Evolutionary conservation across 2,888 invertebrate species (phyloP).

Genomic region (Siphlonurus alternatus): DNA sequence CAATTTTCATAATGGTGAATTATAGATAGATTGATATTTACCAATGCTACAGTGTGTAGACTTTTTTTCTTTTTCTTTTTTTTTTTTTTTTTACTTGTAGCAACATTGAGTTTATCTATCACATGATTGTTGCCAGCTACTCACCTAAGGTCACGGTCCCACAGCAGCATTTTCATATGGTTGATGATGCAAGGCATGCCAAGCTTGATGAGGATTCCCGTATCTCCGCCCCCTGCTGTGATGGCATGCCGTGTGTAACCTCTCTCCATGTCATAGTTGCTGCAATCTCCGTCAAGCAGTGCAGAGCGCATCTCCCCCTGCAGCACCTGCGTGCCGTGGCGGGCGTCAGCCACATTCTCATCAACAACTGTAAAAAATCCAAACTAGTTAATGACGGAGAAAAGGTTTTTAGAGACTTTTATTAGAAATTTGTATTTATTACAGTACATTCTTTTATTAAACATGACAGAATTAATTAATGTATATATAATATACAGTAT

Average conservation of each 20-base stretch:
- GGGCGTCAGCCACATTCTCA: constrained; percentile 76
- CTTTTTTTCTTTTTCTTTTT: neutral
- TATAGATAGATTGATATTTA: no score
- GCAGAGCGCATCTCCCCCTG: constrained; percentile 79
- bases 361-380: constrained; percentile 54
- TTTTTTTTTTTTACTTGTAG: neutral
- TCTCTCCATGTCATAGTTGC: constrained; percentile 80
- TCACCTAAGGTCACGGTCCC: constrained; percentile 79
- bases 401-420: no score
- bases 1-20: no score
- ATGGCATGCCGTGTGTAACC: constrained; percentile 83
- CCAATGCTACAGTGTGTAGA: neutral
- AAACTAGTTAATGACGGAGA: constrained; percentile 2
- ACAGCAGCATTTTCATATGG: constrained; percentile 78
- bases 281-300: constrained; percentile 75
- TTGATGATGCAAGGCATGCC: constrained; percentile 79
- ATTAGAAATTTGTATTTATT: no score
- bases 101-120: neutral
- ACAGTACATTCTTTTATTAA: no score
- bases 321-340: constrained; percentile 69
- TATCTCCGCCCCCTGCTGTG: constrained; percentile 44
- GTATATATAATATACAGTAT: no score
- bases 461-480: no score
- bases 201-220: constrained; percentile 74
- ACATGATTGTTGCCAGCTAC: neutral